phyloP scores from a whole-genome alignment of 1,140 invertebrate genomes.

The Caenorhabditis latens region DNA sequence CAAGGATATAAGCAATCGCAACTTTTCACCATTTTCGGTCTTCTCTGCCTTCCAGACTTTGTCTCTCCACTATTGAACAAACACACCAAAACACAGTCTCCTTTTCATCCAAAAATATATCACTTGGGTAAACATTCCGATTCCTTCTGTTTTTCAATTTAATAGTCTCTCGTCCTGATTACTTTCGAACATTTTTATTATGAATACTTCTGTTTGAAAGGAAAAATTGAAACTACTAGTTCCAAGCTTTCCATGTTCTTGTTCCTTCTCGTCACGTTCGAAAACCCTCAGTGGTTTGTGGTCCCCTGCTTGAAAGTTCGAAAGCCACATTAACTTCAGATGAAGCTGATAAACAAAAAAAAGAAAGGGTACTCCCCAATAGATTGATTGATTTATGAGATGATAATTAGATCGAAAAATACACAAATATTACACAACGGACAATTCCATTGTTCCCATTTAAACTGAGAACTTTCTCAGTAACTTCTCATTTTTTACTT shows the following conservation, averaged over 20 bases:
- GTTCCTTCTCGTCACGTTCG: too few species aligned
- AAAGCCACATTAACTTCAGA: not conserved
- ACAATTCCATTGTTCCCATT: too few species aligned
- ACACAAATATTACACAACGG: not conserved
- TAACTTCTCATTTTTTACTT: too few species aligned
- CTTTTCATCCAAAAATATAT: slow-evolving; percentile 3
- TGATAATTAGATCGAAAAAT: slow-evolving; percentile 34
- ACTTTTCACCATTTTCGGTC: too few species aligned
- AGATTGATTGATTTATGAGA: slow-evolving; percentile 31
- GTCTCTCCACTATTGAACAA: not conserved
- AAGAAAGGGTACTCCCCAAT: not conserved
- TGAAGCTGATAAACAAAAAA: not conserved
- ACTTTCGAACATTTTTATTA: not conserved
- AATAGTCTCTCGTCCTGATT: not conserved
- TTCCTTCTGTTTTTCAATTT: not conserved
- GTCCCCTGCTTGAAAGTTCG: not conserved
- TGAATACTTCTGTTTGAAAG: not conserved
- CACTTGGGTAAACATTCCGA: slow-evolving; percentile 8
- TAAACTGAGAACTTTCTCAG: too few species aligned
- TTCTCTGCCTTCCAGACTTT: too few species aligned
- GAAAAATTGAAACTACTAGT: too few species aligned
- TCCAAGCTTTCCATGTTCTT: too few species aligned
- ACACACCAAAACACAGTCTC: slow-evolving; percentile 13
- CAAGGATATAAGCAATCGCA: too few species aligned
- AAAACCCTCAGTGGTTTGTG: too few species aligned